A percentile compares a stretch with the other conserved stretches of the same genome.
These are phyloP conservation scores for Cabera pusaria DNA, from an alignment of 2,888 invertebrate genomes.

Conservation along the genomic window DNA sequence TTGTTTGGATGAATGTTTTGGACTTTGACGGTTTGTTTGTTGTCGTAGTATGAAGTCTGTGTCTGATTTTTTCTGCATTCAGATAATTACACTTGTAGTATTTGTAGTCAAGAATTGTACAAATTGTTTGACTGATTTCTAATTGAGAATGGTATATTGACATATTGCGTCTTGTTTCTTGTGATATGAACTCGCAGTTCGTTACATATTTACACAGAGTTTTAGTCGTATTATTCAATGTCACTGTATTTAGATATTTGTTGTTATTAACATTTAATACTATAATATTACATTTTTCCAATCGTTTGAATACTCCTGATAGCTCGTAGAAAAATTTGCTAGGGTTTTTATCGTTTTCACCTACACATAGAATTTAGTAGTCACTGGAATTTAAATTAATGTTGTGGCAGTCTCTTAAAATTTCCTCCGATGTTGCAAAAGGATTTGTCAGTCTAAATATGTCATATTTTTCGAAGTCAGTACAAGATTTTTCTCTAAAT, in stretches of 20 bases:
- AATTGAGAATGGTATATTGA: too few species aligned
- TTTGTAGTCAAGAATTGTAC: too few species aligned
- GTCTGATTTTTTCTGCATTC: too few species aligned
- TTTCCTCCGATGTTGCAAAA: background rate
- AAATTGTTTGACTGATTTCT: too few species aligned
- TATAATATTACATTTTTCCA: slow-evolving; percentile 5
- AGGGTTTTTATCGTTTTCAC: slow-evolving; percentile 6
- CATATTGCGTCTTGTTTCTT: too few species aligned
- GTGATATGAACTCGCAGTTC: background rate
- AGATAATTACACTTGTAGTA: too few species aligned
- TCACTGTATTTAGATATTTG: background rate
- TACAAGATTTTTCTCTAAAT: background rate
- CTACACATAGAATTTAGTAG: slow-evolving; percentile 5
- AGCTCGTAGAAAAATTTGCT: slow-evolving; percentile 4
- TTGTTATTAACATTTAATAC: slow-evolving; percentile 14
- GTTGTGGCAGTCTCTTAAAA: background rate
- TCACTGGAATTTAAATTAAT: background rate
- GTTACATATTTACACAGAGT: slow-evolving; percentile 1
- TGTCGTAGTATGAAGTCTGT: too few species aligned
- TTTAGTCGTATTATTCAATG: background rate
- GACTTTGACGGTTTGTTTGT: too few species aligned
- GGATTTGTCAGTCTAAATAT: slow-evolving; percentile 1
- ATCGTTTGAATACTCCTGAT: slow-evolving; percentile 1
- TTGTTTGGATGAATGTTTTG: too few species aligned
- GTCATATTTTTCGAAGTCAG: background rate